Percentiles rank a stretch among this genome's conserved stretches.
phyloP scores from a whole-genome alignment of 2,888 invertebrate species.

The Drosophila siamana region DNA sequence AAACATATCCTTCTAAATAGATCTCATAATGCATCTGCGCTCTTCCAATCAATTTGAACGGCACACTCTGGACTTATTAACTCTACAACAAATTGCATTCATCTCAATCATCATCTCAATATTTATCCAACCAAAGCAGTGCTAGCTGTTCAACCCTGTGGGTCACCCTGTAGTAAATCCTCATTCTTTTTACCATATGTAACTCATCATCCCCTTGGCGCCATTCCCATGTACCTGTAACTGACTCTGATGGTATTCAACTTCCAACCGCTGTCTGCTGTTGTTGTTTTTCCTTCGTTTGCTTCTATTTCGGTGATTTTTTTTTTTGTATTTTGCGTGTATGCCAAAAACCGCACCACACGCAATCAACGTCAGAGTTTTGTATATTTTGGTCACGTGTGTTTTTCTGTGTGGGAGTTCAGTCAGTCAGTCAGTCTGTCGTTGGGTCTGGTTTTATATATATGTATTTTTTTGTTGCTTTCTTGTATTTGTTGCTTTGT shows the following conservation, averaged over 20 bases:
- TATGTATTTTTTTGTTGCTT: too few species aligned
- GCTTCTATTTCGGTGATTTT: neutral
- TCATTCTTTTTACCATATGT: slow-evolving; percentile 31
- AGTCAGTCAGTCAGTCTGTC: slow-evolving; percentile 1
- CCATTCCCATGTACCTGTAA: slow-evolving; percentile 28
- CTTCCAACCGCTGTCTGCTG: slow-evolving; percentile 23
- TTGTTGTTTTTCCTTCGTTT: too few species aligned
- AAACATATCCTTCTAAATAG: too few species aligned
- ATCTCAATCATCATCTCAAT: neutral
- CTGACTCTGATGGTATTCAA: slow-evolving; percentile 18
- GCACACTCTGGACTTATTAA: neutral
- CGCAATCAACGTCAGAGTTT: slow-evolving; percentile 74
- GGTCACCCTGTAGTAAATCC: slow-evolving; percentile 44
- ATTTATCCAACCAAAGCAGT: too few species aligned
- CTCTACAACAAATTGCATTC: neutral
- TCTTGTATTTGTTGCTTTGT: slow-evolving; percentile 25
- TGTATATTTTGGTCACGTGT: slow-evolving; percentile 76
- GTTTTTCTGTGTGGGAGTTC: slow-evolving; percentile 48
- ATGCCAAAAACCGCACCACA: slow-evolving; percentile 59
- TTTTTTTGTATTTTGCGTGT: slow-evolving; percentile 25
- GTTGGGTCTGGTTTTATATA: slow-evolving; percentile 6
- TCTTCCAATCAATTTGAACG: neutral
- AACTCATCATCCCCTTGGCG: slow-evolving; percentile 19
- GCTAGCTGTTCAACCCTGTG: too few species aligned
- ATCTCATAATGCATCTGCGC: neutral